Conservation (phyloP, 2,797 vertebrate genomes). For the Adelosebastes latens region DNA sequence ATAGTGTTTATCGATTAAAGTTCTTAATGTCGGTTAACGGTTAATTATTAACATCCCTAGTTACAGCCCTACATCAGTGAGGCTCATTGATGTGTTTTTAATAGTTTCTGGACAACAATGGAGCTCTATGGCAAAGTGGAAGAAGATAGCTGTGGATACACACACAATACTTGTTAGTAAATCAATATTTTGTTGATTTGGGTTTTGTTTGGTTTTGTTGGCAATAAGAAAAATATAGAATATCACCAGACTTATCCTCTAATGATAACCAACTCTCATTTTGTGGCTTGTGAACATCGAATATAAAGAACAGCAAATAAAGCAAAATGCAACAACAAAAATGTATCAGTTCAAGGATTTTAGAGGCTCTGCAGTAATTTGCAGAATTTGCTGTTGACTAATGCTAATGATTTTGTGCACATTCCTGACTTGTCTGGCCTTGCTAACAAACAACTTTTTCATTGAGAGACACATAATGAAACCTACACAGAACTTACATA, state of each 20-base stretch:
- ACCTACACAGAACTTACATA: neutral
- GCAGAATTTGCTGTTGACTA: slow-evolving; percentile 10
- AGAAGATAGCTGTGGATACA: no score
- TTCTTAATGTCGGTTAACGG: no score
- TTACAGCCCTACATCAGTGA: no score
- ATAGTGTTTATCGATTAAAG: no score
- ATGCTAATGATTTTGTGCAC: slow-evolving; percentile 7
- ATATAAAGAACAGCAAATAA: neutral
- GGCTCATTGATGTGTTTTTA: no score
- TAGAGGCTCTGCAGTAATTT: neutral
- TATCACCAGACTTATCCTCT: neutral
- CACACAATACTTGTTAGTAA: no score
- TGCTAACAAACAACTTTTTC: neutral
- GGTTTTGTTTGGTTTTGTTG: neutral
- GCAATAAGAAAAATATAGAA: neutral
- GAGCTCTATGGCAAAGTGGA: no score
- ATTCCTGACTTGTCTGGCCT: slow-evolving; percentile 48
- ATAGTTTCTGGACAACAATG: no score
- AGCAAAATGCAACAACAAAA: neutral
- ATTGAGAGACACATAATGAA: neutral
- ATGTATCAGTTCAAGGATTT: neutral
- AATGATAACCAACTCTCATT: neutral
- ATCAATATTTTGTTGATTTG: neutral
- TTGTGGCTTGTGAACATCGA: neutral
- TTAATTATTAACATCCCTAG: no score